Percentiles rank a stretch among this genome's conserved stretches.
Conservation (phyloP, 2,113 vertebrate genomes). For the Austrofundulus limnaeus region DNA sequence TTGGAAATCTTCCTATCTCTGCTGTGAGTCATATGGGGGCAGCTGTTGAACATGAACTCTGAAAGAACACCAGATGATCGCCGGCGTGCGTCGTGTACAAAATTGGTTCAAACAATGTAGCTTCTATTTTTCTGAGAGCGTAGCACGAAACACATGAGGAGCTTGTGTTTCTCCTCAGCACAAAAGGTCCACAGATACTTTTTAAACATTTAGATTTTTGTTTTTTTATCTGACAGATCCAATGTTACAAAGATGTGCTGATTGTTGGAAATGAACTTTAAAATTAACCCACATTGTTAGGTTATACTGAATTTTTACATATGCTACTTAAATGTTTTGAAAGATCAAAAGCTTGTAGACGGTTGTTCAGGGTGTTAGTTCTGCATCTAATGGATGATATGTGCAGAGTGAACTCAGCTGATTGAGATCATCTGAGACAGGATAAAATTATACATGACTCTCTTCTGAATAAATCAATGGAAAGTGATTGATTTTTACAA, state of each 20-base stretch:
- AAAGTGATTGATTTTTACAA: no score
- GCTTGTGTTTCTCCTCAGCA: neutral
- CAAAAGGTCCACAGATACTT: neutral
- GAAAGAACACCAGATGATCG: slow-evolving; percentile 12
- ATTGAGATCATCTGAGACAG: no score
- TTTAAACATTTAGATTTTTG: slow-evolving; percentile 15
- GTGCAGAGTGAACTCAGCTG: no score
- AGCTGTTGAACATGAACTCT: neutral
- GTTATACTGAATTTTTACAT: neutral
- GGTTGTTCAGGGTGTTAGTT: neutral
- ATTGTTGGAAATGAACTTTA: slow-evolving; percentile 8
- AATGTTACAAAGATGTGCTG: neutral
- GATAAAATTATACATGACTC: no score
- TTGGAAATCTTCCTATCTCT: neutral
- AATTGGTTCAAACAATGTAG: slow-evolving; percentile 17
- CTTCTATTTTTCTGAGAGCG: slow-evolving; percentile 55
- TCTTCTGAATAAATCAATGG: no score
- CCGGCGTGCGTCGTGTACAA: neutral
- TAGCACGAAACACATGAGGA: slow-evolving; percentile 8
- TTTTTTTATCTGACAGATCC: neutral
- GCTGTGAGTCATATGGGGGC: slow-evolving; percentile 6
- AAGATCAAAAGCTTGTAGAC: neutral
- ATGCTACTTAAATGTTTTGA: slow-evolving; percentile 2
- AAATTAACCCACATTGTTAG: slow-evolving; percentile 2
- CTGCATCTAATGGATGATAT: neutral